Conservation (phyloP, 2,888 invertebrate species). For the Drosophila phalerata region DNA sequence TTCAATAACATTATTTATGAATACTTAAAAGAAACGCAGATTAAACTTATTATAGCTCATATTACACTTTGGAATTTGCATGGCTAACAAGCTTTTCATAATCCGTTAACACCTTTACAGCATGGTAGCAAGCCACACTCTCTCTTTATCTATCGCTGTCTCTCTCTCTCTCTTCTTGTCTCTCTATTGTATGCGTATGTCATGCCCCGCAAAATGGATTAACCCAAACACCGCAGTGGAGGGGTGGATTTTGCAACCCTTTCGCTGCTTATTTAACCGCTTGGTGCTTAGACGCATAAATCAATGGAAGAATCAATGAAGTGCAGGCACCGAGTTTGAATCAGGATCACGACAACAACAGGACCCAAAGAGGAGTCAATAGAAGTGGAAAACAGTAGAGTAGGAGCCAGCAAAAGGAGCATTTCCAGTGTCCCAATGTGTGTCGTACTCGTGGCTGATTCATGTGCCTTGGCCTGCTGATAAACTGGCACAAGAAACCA, state of each 20-base stretch:
- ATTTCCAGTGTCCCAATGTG: slow-evolving; percentile 20
- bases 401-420: slow-evolving; percentile 29
- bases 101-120: slow-evolving; percentile 11
- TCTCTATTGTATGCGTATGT: slow-evolving; percentile 14
- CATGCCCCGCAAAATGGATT: slow-evolving; percentile 39
- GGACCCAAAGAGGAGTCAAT: neutral
- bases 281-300: slow-evolving; percentile 64
- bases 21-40: neutral
- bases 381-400: neutral
- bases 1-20: too few relatives aligned
- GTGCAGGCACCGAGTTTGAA: slow-evolving; percentile 53
- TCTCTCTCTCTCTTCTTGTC: neutral
- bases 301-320: slow-evolving; percentile 72
- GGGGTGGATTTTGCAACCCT: slow-evolving; percentile 47
- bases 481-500: slow-evolving; percentile 50
- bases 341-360: slow-evolving; percentile 5
- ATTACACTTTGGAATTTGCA: neutral
- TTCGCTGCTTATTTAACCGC: slow-evolving; percentile 11
- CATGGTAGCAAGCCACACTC: neutral
- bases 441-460: slow-evolving; percentile 43
- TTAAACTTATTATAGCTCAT: neutral
- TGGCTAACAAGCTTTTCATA: neutral
- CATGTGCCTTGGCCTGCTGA: slow-evolving; percentile 54
- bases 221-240: slow-evolving; percentile 46
- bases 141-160: neutral